Evolutionary conservation across 2,797 vertebrate genomes (phyloP).

Genomic region (Diplodus sargus): DNA sequence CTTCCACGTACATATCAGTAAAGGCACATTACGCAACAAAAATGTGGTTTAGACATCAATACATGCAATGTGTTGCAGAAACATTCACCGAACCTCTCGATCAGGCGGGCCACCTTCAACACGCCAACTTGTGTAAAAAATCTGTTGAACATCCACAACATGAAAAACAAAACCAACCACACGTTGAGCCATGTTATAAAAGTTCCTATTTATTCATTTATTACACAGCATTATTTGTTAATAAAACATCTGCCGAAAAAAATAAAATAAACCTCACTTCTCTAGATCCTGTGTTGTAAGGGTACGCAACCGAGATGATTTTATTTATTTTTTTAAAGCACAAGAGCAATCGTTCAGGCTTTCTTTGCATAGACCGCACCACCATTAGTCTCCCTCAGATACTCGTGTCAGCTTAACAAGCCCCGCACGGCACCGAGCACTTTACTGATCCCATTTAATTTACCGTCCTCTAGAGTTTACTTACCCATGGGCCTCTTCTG

Average conservation of each 20-base stretch:
- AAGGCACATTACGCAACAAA: too few relatives aligned
- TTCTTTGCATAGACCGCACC: conserved; percentile 81
- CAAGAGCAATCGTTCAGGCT: conserved; percentile 67
- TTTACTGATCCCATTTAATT: conserved; percentile 66
- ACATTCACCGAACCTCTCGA: too few relatives aligned
- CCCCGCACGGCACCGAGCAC: conserved; percentile 51
- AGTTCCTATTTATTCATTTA: conserved; percentile 81
- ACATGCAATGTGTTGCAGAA: too few relatives aligned
- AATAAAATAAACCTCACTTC: conserved; percentile 76
- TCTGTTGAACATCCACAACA: too few relatives aligned
- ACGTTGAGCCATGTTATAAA: conserved; percentile 77
- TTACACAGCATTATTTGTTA: conserved; percentile 83
- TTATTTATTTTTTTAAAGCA: conserved; percentile 56
- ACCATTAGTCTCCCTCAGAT: conserved; percentile 55
- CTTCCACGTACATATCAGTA: too few relatives aligned
- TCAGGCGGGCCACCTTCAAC: too few relatives aligned
- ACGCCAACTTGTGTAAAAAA: too few relatives aligned
- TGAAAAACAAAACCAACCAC: conserved; percentile 38
- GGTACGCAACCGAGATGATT: conserved; percentile 63
- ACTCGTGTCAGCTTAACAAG: conserved; percentile 52
- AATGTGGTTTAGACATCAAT: too few relatives aligned
- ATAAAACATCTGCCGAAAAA: conserved; percentile 84
- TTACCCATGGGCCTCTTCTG: conserved; percentile 63
- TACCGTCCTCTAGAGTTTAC: conserved; percentile 66
- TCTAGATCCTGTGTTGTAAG: conserved; percentile 70